phyloP scores from a whole-genome alignment of 2,888 invertebrate species.

The Agrilus cyanescens region DNA sequence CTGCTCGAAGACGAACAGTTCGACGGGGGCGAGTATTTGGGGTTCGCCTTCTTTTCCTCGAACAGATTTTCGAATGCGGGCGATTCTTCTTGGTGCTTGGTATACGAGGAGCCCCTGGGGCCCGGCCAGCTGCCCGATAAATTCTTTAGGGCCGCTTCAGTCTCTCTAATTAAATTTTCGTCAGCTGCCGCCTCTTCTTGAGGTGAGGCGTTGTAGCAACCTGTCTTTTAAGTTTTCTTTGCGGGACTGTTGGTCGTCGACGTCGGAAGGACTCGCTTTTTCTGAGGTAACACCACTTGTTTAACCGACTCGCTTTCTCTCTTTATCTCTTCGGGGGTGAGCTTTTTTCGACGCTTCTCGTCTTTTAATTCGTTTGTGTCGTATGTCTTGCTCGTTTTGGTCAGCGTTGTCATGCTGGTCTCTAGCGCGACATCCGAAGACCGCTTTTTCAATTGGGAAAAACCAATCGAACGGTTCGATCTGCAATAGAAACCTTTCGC shows the following conservation, averaged over 20 bases:
- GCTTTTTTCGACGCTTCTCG: slow-evolving; percentile 36
- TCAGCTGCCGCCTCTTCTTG: slow-evolving; percentile 45
- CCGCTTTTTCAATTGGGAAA: slow-evolving; percentile 56
- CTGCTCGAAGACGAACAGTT: slow-evolving; percentile 46
- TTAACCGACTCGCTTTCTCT: slow-evolving; percentile 27
- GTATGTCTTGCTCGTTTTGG: slow-evolving; percentile 26
- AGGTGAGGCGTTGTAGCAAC: slow-evolving; percentile 19
- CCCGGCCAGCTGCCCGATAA: slow-evolving; percentile 80
- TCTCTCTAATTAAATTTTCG: slow-evolving; percentile 75
- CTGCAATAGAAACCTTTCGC: slow-evolving; percentile 22
- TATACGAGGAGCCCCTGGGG: slow-evolving; percentile 49
- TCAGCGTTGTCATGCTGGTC: slow-evolving; percentile 23
- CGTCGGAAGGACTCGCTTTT: slow-evolving; percentile 41
- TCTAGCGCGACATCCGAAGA: slow-evolving; percentile 41
- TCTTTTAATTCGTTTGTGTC: slow-evolving; percentile 21
- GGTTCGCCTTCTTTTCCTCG: slow-evolving; percentile 63
- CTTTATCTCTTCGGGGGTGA: slow-evolving; percentile 29
- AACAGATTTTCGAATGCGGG: slow-evolving; percentile 76
- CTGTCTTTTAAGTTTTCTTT: slow-evolving; percentile 37
- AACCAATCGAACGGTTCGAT: slow-evolving; percentile 32
- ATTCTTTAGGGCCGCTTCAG: slow-evolving; percentile 76
- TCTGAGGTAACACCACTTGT: slow-evolving; percentile 42
- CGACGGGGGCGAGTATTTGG: slow-evolving; percentile 53
- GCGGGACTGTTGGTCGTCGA: slow-evolving; percentile 26
- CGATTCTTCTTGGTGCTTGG: slow-evolving; percentile 59